Percentiles rank a stretch among this genome's conserved stretches.
Conservation (phyloP, 2,113 vertebrate genomes). For the Chunga burmeisteri region DNA sequence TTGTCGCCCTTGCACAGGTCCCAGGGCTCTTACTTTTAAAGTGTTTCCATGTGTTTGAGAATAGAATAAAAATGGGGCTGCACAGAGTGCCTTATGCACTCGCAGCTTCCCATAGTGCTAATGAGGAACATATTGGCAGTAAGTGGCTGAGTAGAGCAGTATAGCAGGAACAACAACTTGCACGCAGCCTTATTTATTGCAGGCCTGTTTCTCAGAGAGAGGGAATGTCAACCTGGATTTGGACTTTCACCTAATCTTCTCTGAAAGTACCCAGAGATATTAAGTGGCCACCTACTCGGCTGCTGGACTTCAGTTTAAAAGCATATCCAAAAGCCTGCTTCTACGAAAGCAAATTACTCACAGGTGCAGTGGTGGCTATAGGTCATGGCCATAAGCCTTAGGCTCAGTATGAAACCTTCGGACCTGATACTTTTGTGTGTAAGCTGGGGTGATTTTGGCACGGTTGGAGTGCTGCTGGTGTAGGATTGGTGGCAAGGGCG, state of each 20-base stretch:
- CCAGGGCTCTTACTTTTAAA: slow-evolving; percentile 63
- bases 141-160: slow-evolving; percentile 49
- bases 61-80: slow-evolving; percentile 49
- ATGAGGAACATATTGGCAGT: slow-evolving; percentile 61
- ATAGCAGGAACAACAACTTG: slow-evolving; percentile 65
- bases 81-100: slow-evolving; percentile 44
- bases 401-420: neutral
- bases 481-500: neutral
- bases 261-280: slow-evolving; percentile 46
- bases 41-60: slow-evolving; percentile 65
- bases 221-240: slow-evolving; percentile 61
- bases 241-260: slow-evolving; percentile 64
- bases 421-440: neutral
- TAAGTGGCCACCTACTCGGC: slow-evolving; percentile 56
- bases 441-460: neutral
- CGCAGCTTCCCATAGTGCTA: slow-evolving; percentile 70
- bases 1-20: slow-evolving; percentile 59
- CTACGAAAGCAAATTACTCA: neutral
- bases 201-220: slow-evolving; percentile 41
- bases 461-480: neutral
- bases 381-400: neutral
- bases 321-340: neutral
- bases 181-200: slow-evolving; percentile 61
- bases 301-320: slow-evolving; percentile 34
- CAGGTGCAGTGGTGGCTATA: neutral